A percentile compares a stretch with the other conserved stretches of the same genome.
These are phyloP conservation scores for Melangyna quadrimaculata DNA, from an alignment of 2,888 invertebrate genomes.

Conservation along the genomic window DNA sequence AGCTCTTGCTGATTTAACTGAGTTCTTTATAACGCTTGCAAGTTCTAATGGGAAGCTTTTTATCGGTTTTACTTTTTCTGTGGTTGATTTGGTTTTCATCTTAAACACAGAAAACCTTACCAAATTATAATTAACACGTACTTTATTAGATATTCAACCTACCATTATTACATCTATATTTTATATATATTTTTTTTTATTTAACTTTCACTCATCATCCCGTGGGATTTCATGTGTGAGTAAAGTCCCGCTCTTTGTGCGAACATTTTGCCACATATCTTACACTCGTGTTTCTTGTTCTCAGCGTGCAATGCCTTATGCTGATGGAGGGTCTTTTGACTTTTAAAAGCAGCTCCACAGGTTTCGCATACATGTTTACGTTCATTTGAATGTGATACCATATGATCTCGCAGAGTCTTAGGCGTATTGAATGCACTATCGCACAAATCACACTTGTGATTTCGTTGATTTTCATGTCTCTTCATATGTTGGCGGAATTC, in stretches of 20 bases:
- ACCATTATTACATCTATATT: neutral
- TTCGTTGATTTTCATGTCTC: conserved; percentile 48
- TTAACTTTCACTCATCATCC: conserved; percentile 23
- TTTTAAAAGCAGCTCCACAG: conserved; percentile 57
- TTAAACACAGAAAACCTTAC: neutral
- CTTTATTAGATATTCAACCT: neutral
- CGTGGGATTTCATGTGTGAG: conserved; percentile 60
- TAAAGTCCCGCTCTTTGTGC: conserved; percentile 57
- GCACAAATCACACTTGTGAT: conserved; percentile 54
- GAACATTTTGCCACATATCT: conserved; percentile 50
- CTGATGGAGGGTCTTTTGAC: conserved; percentile 43
- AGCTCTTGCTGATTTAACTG: no score
- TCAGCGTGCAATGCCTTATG: conserved; percentile 50
- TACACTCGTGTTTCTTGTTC: conserved; percentile 52
- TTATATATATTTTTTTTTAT: neutral
- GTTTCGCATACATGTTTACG: conserved; percentile 48
- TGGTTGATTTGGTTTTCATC: no score
- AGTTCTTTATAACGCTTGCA: no score
- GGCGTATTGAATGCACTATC: conserved; percentile 40
- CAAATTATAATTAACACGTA: neutral
- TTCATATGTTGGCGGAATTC: conserved; percentile 51
- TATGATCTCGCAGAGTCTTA: conserved; percentile 43
- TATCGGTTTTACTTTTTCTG: no score
- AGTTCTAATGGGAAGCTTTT: no score
- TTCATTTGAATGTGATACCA: conserved; percentile 49